Percentiles rank a stretch among this genome's conserved stretches.
Conservation (phyloP, 1,140 invertebrate genomes). For the Chironomus striatipennis region DNA sequence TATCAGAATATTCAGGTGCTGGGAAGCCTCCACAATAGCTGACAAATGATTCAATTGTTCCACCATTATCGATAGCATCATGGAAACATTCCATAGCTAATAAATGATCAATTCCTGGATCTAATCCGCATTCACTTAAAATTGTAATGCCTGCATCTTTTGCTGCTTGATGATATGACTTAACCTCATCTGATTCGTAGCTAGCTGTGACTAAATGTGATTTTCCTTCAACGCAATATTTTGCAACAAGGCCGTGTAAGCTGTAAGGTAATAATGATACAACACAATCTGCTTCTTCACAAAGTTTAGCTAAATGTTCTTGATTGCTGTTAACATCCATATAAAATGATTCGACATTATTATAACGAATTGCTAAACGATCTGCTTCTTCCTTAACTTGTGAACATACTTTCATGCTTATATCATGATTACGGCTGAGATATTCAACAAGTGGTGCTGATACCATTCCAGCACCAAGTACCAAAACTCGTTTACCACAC, state of each 20-base stretch:
- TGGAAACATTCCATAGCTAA: conserved; percentile 96
- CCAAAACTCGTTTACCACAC: conserved; percentile 56
- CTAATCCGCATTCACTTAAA: conserved; percentile 90
- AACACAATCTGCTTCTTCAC: conserved; percentile 67
- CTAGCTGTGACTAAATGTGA: conserved; percentile 95
- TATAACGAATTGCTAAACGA: conserved; percentile 61
- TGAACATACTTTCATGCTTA: conserved; percentile 77
- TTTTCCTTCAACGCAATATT: conserved; percentile 74
- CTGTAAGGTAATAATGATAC: conserved; percentile 90
- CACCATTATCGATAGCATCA: conserved; percentile 64
- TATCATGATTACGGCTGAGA: conserved; percentile 68
- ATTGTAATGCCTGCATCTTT: conserved; percentile 79
- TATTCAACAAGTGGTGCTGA: conserved; percentile 91
- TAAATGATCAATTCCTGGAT: conserved; percentile 97
- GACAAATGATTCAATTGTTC: conserved; percentile 86
- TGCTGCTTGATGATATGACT: conserved; percentile 67
- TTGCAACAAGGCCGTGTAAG: conserved; percentile 77
- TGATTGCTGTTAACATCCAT: conserved; percentile 68
- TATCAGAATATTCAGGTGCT: conserved; percentile 89
- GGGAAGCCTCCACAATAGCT: conserved; percentile 96
- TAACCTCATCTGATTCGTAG: conserved; percentile 81
- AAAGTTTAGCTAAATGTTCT: conserved; percentile 60
- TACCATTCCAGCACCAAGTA: conserved; percentile 93
- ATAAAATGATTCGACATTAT: conserved; percentile 71
- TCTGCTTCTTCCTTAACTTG: conserved; percentile 85